phyloP scores from a whole-genome alignment of 2,113 vertebrate genomes.

The Abramis brama region DNA sequence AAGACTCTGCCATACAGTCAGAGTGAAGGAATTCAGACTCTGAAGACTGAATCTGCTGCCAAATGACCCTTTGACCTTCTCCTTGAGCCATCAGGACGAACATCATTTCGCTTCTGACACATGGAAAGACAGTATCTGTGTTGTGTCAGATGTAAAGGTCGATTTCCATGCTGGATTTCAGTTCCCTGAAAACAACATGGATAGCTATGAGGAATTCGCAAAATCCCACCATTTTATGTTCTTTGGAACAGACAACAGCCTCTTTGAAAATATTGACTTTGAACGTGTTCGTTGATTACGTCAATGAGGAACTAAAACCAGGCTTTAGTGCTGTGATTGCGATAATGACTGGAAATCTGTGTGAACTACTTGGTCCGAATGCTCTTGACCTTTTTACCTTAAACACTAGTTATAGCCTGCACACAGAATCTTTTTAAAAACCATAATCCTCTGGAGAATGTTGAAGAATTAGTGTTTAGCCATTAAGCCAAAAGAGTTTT shows the following conservation, averaged over 20 bases:
- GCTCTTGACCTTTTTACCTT: background rate
- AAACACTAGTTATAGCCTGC: conserved; percentile 2
- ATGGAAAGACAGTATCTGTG: conserved; percentile 68
- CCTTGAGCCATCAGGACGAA: conserved; percentile 63
- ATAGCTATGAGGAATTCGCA: conserved; percentile 59
- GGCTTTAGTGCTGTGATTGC: background rate
- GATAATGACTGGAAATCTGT: background rate
- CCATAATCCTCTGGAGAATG: background rate
- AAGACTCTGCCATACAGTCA: conserved; percentile 9
- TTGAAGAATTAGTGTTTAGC: background rate
- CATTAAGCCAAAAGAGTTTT: background rate
- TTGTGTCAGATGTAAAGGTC: conserved; percentile 69
- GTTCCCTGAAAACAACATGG: conserved; percentile 55
- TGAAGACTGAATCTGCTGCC: conserved; percentile 26
- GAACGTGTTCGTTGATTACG: conserved; percentile 20
- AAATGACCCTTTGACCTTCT: conserved; percentile 67
- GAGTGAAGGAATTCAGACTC: conserved; percentile 24
- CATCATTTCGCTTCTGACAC: conserved; percentile 67
- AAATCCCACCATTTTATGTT: conserved; percentile 53
- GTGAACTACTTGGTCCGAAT: background rate
- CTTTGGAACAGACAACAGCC: conserved; percentile 43
- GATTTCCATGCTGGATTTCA: conserved; percentile 66
- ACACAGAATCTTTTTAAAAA: background rate
- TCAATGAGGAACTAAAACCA: background rate
- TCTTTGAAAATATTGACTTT: conserved; percentile 40